Evolutionary conservation across 2,113 vertebrate species (phyloP), one percentile per base, ranked within the genome.

Genomic region (Cisticola juncidis): DNA sequence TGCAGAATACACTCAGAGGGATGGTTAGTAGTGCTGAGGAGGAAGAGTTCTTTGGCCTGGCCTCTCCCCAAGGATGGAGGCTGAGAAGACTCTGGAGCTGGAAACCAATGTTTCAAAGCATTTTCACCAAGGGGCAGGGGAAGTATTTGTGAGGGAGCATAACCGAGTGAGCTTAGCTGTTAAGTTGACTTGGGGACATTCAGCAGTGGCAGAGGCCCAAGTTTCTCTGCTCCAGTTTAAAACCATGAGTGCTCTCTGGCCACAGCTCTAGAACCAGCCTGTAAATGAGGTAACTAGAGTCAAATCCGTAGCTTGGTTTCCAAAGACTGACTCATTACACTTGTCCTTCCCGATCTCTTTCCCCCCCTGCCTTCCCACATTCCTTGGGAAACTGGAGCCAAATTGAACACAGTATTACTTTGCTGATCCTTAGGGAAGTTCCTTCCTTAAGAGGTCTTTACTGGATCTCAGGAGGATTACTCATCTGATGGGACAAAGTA

Each of bases 251-350:
- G 57, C 40, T 94, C 4, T 2, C 69, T 96, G 93, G 82, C 90
- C 64, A 42, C 65, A 65, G 14, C 72, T 93, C 76, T 86, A 95
- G 94, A 94, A 84, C 88, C 72, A 94, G 82, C 57, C 88, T 88
- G 65, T 81, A 94, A 90, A 83, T 88, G 69, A 92, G 85, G 65
- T 88, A 94, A 88, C 82, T 81, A 48, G 51, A 93, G 53, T 93
- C 33, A 83, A 60, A 79, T 90, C 72, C 31, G 61, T 82, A 65
- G 76, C 65, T 83, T 76, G 29, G 25, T 68, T 92, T 96, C 96
- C 92, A 96, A 81, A 86, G 73, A 54, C 65, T 97, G 96, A 95
- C 81, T 97, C 88, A 91, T 65, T 94, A 60, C 89, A 88, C 91
- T 90, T 95, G 91, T 96, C 92, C 66, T 95, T 94, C 65, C 68